Evolutionary conservation across 2,797 vertebrate genomes (phyloP).

Genomic region (Bradypus variegatus): DNA sequence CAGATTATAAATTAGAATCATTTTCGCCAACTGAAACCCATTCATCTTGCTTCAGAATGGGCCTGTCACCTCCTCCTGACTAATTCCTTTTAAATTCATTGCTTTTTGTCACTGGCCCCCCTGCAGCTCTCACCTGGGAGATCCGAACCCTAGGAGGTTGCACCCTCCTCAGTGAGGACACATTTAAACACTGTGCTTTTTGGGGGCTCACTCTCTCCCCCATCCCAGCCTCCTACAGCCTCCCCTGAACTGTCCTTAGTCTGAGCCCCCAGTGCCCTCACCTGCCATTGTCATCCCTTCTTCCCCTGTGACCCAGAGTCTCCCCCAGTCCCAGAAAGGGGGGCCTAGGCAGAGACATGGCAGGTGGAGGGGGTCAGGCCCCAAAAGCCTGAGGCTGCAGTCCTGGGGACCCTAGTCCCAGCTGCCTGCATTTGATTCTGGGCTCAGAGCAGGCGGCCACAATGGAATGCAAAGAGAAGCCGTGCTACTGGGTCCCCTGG

Average conservation of each 20-base stretch:
- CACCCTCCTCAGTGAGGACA: background rate
- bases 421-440: slow-evolving; percentile 33
- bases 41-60: slow-evolving; percentile 76
- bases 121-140: slow-evolving; percentile 54
- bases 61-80: slow-evolving; percentile 69
- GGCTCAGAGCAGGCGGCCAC: slow-evolving; percentile 23
- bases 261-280: background rate
- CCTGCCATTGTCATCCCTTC: background rate
- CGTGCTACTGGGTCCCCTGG: background rate
- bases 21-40: slow-evolving; percentile 75
- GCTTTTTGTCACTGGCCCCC: slow-evolving; percentile 47
- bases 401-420: background rate
- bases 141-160: background rate
- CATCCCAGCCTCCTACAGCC: background rate
- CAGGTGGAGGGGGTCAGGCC: background rate
- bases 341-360: background rate
- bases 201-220: background rate
- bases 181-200: background rate
- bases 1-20: slow-evolving; percentile 79
- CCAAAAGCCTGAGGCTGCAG: background rate
- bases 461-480: slow-evolving; percentile 44
- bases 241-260: background rate
- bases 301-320: background rate
- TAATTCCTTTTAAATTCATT: slow-evolving; percentile 53
- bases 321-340: background rate